Evolutionary conservation across 2,888 invertebrate genomes (phyloP).

Genomic region (Amphipyra tragopoginis): DNA sequence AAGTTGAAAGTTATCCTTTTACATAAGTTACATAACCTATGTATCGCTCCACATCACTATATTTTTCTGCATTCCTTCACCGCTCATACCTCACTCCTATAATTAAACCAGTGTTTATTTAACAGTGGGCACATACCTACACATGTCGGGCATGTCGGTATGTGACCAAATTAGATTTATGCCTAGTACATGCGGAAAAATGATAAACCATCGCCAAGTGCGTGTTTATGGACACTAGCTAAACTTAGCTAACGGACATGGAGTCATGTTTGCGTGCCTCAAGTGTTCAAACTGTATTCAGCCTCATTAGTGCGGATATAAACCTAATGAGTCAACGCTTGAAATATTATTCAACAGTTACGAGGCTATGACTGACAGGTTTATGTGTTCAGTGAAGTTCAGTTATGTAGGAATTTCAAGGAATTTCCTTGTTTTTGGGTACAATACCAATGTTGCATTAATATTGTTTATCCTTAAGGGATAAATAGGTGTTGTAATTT

Average conservation of each 20-base stretch:
- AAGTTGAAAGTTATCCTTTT: conserved; percentile 8
- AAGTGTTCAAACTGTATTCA: conserved; percentile 42
- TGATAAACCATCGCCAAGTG: conserved; percentile 39
- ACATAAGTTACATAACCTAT: neutral
- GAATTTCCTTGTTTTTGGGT: conserved; percentile 2
- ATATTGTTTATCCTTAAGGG: too few species aligned
- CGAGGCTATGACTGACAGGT: conserved; percentile 8
- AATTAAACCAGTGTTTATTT: conserved; percentile 53
- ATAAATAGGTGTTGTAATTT: too few species aligned
- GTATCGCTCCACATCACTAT: neutral
- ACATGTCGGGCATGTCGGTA: conserved; percentile 41
- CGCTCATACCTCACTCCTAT: conserved; percentile 43
- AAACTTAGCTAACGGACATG: conserved; percentile 42
- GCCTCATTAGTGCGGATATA: conserved; percentile 38
- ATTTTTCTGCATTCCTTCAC: conserved; percentile 45
- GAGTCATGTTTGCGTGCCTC: conserved; percentile 55
- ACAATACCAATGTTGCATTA: too few species aligned
- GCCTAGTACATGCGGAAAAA: conserved; percentile 49
- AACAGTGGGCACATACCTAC: conserved; percentile 44
- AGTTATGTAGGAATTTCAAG: conserved; percentile 21
- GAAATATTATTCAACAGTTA: conserved; percentile 25
- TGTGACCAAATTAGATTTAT: conserved; percentile 54
- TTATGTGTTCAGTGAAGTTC: conserved; percentile 8
- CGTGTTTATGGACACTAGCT: conserved; percentile 47
- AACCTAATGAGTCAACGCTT: conserved; percentile 28